These are phyloP conservation scores for Stenodera caucasica DNA, from an alignment of 2,888 invertebrate genomes.

Conservation along the genomic window DNA sequence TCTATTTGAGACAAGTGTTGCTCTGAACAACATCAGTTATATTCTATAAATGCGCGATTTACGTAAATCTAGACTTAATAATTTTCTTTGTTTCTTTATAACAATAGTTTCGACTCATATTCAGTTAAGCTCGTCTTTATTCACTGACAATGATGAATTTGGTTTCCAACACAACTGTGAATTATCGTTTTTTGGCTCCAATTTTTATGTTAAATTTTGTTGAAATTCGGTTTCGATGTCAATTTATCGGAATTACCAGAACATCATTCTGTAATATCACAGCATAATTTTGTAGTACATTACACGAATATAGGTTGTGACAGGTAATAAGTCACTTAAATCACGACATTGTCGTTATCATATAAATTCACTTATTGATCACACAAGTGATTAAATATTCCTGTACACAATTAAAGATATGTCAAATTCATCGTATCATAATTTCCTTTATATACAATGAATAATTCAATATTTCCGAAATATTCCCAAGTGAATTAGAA, in stretches of 20 bases:
- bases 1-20: too few species aligned
- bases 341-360: not conserved
- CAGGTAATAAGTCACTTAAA: not conserved
- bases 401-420: not conserved
- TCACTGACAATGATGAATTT: too few species aligned
- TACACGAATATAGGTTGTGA: not conserved
- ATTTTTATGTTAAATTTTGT: too few species aligned
- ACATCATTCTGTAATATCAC: not conserved
- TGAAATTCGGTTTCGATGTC: too few species aligned
- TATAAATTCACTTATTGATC: not conserved
- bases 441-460: not conserved
- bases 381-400: not conserved
- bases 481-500: not conserved
- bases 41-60: not conserved
- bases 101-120: not conserved
- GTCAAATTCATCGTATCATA: not conserved
- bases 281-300: not conserved
- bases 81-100: not conserved
- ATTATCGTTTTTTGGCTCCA: too few species aligned
- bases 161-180: too few species aligned
- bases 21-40: too few species aligned
- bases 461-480: not conserved
- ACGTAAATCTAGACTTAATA: not conserved
- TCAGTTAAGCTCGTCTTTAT: not conserved
- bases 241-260: too few species aligned